Conservation (phyloP, 1,140 invertebrate species). For the Gerris buenoi region DNA sequence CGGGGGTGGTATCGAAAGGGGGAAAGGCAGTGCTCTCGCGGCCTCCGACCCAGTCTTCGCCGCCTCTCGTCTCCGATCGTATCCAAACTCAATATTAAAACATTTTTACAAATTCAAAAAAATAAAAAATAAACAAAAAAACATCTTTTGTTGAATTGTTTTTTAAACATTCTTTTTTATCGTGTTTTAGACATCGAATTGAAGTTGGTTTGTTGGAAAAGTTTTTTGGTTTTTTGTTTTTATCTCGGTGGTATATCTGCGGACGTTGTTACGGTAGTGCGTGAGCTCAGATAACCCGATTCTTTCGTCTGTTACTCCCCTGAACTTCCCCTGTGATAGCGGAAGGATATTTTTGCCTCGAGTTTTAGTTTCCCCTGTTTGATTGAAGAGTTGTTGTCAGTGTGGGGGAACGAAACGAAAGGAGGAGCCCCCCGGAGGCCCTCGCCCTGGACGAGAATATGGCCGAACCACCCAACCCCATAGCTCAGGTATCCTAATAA, state of each 20-base stretch:
- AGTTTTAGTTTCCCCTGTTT: not conserved
- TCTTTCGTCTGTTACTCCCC: not conserved
- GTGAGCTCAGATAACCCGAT: not conserved
- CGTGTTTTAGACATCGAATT: not conserved
- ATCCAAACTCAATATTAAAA: no score
- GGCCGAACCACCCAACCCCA: constrained; percentile 12
- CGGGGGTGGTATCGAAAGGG: not conserved
- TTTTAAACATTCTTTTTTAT: not conserved
- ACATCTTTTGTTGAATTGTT: no score
- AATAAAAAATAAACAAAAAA: no score
- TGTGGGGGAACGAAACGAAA: constrained; percentile 1
- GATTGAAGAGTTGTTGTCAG: constrained; percentile 1
- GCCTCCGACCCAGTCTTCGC: not conserved
- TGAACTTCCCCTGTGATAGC: not conserved
- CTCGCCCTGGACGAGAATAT: constrained; percentile 14
- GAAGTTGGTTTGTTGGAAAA: not conserved
- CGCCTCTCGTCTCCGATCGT: not conserved
- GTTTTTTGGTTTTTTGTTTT: no score
- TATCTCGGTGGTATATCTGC: no score
- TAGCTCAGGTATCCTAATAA: constrained; percentile 17
- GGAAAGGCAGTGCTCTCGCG: not conserved
- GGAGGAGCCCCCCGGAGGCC: not conserved
- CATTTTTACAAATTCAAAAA: no score
- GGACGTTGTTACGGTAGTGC: not conserved
- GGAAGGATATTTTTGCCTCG: no score